A percentile compares a stretch with the other conserved stretches of the same genome.
These are phyloP conservation scores for Probosciger aterrimus DNA, from an alignment of 2,113 vertebrate species.

Conservation along the genomic window DNA sequence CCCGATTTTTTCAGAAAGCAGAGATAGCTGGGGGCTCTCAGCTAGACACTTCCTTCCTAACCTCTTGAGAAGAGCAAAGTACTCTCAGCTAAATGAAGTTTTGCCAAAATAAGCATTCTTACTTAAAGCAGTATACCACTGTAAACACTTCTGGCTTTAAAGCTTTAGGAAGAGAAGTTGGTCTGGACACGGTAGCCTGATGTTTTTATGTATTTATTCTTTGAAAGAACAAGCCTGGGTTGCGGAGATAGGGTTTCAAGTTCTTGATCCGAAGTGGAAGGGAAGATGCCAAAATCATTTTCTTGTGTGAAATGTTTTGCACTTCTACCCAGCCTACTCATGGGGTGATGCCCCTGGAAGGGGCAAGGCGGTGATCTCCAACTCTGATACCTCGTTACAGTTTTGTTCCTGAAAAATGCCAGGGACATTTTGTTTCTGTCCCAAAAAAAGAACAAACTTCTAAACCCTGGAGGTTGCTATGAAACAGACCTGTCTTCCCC, in stretches of 20 bases:
- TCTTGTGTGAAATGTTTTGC: neutral
- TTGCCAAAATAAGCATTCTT: neutral
- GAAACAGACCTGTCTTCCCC: neutral
- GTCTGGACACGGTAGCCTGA: neutral
- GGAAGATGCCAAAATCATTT: neutral
- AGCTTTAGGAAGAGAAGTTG: neutral
- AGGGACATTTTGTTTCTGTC: conserved; percentile 17
- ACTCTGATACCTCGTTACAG: neutral
- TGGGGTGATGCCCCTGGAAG: neutral
- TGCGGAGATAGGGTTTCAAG: neutral
- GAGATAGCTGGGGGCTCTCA: neutral
- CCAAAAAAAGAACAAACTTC: conserved; percentile 23
- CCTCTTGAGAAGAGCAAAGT: neutral
- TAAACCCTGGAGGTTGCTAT: conserved; percentile 31
- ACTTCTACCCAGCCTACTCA: neutral
- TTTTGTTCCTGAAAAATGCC: conserved; percentile 31
- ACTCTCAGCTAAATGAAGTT: neutral
- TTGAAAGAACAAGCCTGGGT: neutral
- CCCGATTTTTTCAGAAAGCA: neutral
- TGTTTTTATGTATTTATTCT: neutral
- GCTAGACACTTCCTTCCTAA: conserved; percentile 1
- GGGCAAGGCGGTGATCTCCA: neutral
- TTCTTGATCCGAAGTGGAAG: neutral
- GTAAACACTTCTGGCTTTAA: neutral
- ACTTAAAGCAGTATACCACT: neutral